These are phyloP conservation scores for Cerastoderma edule DNA, from an alignment of 2,888 invertebrate genomes.

Conservation along the genomic window DNA sequence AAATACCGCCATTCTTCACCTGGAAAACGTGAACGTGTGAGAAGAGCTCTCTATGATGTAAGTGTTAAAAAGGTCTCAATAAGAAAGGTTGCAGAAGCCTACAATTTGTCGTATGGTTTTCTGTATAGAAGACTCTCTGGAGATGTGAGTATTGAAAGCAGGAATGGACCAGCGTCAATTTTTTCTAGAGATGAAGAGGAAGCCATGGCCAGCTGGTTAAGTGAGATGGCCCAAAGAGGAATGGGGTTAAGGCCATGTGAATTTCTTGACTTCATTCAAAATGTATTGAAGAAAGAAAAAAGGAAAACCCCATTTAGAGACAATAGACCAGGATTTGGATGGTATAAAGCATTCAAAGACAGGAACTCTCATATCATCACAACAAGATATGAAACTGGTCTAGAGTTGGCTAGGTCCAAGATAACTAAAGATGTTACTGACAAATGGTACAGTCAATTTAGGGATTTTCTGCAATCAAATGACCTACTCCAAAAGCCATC, in stretches of 20 bases:
- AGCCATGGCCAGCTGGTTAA: slow-evolving; percentile 45
- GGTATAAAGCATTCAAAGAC: slow-evolving; percentile 42
- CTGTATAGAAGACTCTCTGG: slow-evolving; percentile 33
- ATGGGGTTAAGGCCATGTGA: slow-evolving; percentile 51
- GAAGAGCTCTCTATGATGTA: slow-evolving; percentile 15
- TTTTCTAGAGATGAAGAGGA: slow-evolving; percentile 48
- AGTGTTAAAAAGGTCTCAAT: slow-evolving; percentile 3
- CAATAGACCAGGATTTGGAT: slow-evolving; percentile 29
- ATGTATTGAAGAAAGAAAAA: slow-evolving; percentile 38
- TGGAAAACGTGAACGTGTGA: not conserved
- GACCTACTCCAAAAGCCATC: slow-evolving; percentile 32
- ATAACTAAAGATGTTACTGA: slow-evolving; percentile 25
- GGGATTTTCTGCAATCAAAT: slow-evolving; percentile 20
- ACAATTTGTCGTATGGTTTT: slow-evolving; percentile 8
- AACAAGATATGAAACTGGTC: slow-evolving; percentile 30
- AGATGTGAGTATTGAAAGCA: slow-evolving; percentile 44
- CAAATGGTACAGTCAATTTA: slow-evolving; percentile 33
- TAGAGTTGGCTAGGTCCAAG: slow-evolving; percentile 38
- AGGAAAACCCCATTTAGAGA: slow-evolving; percentile 27
- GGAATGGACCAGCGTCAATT: slow-evolving; percentile 39
- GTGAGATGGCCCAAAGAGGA: slow-evolving; percentile 53
- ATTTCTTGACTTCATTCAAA: slow-evolving; percentile 47
- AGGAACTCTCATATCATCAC: slow-evolving; percentile 42
- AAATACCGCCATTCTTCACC: no score
- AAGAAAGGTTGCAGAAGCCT: slow-evolving; percentile 11